Base-by-base conservation (phyloP, 1,140 invertebrate species). In the Limonius californicus region DNA sequence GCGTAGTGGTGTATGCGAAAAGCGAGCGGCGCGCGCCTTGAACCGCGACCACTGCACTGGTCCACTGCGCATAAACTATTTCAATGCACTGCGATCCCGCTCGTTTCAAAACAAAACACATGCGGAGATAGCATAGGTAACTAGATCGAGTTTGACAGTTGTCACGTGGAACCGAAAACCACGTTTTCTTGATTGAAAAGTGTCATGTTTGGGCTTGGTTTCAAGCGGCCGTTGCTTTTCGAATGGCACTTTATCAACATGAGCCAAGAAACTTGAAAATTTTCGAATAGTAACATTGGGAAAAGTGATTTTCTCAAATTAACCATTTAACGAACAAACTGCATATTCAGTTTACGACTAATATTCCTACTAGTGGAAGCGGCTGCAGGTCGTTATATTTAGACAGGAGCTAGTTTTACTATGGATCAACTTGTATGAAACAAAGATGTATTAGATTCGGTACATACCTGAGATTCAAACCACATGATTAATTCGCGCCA, bases 71-170 rank as follows among this genome's bases (percentile, higher is more conserved):
- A 70, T 70, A 74, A 75, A 70, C 70, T 69, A 76, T 76, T 76
- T 73, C 71, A 76, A 76, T 75, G 74, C 70, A 72, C 69, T 70
- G 70, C 69, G 70, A 71, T 74, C 71, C 69, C 72, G 72, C 71
- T 73, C 70, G 72, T 72, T 77, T 76, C 74, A 75, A 77, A 77
- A 77, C 75, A 77, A 77, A 77, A 77, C 75, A 75, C 72, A 75
- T 75, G 73, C 71, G 68, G 70, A 72, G 71, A 73, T 74, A 71
- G 69, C 71, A 73, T 71, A 76, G 71, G 72, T 73, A 75, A 75
- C 72, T 68, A 72, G 68, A 72, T 74, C 70, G 68, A 70, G 67
- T 76, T 74, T 76, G 74, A 74, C 74, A 74, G 72, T 73, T 74
- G 74, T 74, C 71, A 72, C 73, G 73, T 72, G 71, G 68, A 68